These are phyloP conservation scores for Heliconius hewitsoni DNA, from an alignment of 1,140 invertebrate species.

Conservation along the genomic window DNA sequence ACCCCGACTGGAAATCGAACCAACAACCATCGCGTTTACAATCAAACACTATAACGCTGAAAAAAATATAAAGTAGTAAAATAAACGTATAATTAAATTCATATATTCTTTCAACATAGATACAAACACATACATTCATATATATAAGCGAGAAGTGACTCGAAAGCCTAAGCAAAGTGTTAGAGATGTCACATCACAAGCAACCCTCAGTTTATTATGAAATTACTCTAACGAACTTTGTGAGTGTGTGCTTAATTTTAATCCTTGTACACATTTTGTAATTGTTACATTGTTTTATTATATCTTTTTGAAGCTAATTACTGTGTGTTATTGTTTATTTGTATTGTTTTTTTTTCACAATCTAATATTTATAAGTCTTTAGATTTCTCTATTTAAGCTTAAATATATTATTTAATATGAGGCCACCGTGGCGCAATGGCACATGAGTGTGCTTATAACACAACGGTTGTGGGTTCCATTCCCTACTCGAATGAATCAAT, in stretches of 20 bases:
- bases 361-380: no score
- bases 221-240: slow-evolving; percentile 34
- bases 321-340: background rate
- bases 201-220: slow-evolving; percentile 32
- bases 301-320: slow-evolving; percentile 7
- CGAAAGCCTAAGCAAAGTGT: slow-evolving; percentile 23
- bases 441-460: no score
- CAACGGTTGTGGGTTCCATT: no score
- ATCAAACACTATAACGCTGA: no score
- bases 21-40: no score
- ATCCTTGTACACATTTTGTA: slow-evolving; percentile 48
- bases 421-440: no score
- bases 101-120: background rate
- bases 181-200: slow-evolving; percentile 23
- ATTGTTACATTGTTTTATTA: slow-evolving; percentile 48
- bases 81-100: background rate
- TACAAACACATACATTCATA: background rate
- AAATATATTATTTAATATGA: no score
- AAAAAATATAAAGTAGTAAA: background rate
- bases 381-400: background rate
- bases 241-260: slow-evolving; percentile 45
- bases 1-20: no score
- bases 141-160: slow-evolving; percentile 13
- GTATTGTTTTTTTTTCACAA: no score
- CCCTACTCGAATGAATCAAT: no score